Conservation (phyloP, 2,113 vertebrate genomes). For the Python bivittatus region DNA sequence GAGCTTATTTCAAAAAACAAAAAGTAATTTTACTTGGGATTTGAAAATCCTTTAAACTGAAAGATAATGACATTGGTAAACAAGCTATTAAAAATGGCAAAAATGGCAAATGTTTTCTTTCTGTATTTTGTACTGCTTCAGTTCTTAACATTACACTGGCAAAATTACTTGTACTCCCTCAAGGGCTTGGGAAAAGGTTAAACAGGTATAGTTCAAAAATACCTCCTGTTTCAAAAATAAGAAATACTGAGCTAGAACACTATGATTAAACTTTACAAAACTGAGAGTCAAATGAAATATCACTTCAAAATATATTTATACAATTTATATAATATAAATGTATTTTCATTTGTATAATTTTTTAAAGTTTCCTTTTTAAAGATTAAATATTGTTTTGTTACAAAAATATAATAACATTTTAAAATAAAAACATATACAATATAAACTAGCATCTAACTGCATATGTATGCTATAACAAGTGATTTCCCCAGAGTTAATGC, state of each 20-base stretch:
- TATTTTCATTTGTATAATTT: no score
- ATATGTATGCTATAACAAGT: conserved; percentile 41
- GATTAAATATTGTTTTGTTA: no score
- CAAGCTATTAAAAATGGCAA: not conserved
- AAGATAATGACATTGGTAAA: not conserved
- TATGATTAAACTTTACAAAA: not conserved
- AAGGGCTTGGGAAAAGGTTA: not conserved
- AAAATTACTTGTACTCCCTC: not conserved
- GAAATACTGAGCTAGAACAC: conserved; percentile 8
- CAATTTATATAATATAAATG: no score
- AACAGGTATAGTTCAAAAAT: not conserved
- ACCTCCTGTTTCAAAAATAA: conserved; percentile 32
- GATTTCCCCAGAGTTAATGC: conserved; percentile 33
- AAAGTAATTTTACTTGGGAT: not conserved
- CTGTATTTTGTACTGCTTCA: not conserved
- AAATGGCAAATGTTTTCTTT: not conserved
- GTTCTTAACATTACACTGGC: not conserved
- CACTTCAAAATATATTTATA: no score
- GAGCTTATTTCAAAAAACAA: conserved; percentile 20
- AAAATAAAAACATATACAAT: no score
- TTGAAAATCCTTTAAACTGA: conserved; percentile 24
- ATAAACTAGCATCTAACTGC: conserved; percentile 3
- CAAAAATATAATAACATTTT: no score
- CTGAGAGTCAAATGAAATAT: no score
- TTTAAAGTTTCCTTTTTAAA: no score